Conservation (phyloP, 2,797 vertebrate genomes). For the Decapterus maruadsi region DNA sequence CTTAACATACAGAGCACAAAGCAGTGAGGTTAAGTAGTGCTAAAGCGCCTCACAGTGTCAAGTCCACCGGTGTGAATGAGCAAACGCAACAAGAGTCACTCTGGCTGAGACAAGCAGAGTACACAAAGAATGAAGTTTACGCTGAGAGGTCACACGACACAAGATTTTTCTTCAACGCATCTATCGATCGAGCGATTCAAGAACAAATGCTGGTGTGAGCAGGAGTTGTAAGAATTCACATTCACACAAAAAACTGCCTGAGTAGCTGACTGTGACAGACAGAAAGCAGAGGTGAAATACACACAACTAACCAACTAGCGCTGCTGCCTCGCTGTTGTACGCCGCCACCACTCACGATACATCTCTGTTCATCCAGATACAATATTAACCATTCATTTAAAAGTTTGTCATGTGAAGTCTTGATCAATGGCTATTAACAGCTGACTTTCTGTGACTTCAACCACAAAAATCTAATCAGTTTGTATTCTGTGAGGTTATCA, state of each 20-base stretch:
- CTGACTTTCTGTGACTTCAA: too few species aligned
- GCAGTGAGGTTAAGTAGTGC: neutral
- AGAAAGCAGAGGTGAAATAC: slow-evolving; percentile 16
- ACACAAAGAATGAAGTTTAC: neutral
- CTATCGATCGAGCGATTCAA: slow-evolving; percentile 7
- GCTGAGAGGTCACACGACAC: neutral
- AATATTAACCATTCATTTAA: too few species aligned
- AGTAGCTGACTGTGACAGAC: slow-evolving; percentile 3
- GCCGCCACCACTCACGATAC: too few species aligned
- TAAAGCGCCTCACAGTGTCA: neutral
- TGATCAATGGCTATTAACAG: too few species aligned
- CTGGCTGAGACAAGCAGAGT: neutral
- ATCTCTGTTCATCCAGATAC: too few species aligned
- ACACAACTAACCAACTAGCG: neutral
- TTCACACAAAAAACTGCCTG: slow-evolving; percentile 14
- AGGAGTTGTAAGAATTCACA: too few species aligned
- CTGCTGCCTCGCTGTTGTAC: too few species aligned
- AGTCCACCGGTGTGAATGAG: neutral
- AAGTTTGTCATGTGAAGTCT: too few species aligned
- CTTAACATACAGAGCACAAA: neutral
- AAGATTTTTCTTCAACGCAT: neutral
- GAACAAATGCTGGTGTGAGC: neutral
- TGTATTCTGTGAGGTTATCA: too few species aligned
- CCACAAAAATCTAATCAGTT: too few species aligned
- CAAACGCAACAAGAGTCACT: neutral